Conservation (phyloP, 2,888 invertebrate species). For the Drosophila rubida region DNA sequence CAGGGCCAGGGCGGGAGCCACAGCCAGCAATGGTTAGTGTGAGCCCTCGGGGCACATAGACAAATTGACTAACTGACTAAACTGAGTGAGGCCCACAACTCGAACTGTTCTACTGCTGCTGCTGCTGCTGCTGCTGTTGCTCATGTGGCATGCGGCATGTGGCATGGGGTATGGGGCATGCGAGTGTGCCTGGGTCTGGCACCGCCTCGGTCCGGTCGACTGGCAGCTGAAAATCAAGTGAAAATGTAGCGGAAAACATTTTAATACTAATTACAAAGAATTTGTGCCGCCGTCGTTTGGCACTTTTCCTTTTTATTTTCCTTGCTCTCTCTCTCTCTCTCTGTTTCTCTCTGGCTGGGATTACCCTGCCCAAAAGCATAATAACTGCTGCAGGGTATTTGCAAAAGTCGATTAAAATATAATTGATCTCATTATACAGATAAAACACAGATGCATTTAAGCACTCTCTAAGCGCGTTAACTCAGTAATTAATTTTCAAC, state of each 20-base stretch:
- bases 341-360: neutral
- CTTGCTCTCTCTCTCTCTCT: conserved; percentile 4
- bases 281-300: conserved; percentile 72
- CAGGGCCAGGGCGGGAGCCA: neutral
- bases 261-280: conserved; percentile 82
- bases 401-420: neutral
- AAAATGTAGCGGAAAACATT: conserved; percentile 81
- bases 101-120: neutral
- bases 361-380: conserved; percentile 26
- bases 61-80: conserved; percentile 75
- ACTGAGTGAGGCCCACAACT: conserved; percentile 51
- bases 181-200: conserved; percentile 20
- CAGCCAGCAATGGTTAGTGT: conserved; percentile 24
- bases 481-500: no score
- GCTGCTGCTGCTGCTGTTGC: conserved; percentile 1
- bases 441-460: neutral
- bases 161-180: neutral
- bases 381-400: conserved; percentile 6
- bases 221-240: conserved; percentile 70
- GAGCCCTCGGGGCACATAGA: conserved; percentile 72
- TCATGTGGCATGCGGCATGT: conserved; percentile 8
- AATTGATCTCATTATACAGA: neutral
- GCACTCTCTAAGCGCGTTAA: no score
- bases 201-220: conserved; percentile 23
- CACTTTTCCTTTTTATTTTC: conserved; percentile 63